Evolutionary conservation across 2,113 vertebrate species (phyloP).

Genomic region (Pseudorasbora parva): DNA sequence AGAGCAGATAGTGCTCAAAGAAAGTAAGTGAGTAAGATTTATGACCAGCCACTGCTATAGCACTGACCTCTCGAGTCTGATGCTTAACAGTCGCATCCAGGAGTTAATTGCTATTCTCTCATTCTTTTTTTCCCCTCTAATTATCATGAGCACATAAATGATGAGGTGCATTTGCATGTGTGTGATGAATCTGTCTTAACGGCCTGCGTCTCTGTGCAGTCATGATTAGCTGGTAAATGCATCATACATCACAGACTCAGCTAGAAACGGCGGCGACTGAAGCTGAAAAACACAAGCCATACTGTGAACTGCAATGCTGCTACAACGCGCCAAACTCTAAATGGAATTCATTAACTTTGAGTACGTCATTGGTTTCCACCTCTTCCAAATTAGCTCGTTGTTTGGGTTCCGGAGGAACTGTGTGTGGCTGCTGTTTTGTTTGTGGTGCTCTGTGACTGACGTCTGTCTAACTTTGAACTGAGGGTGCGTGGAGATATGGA

Average conservation of each 20-base stretch:
- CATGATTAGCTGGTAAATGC: constrained; percentile 33
- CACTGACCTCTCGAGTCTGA: not conserved
- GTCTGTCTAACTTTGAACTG: too few relatives aligned
- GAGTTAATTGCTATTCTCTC: constrained; percentile 22
- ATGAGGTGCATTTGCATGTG: constrained; percentile 24
- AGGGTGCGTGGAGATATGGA: too few relatives aligned
- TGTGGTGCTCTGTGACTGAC: too few relatives aligned
- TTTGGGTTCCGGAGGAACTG: too few relatives aligned
- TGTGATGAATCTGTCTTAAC: constrained; percentile 21
- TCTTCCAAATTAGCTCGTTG: not conserved
- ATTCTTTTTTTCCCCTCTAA: not conserved
- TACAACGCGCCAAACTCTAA: not conserved
- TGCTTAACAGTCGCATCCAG: constrained; percentile 24
- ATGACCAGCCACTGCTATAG: not conserved
- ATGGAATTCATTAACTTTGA: not conserved
- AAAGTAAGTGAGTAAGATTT: constrained; percentile 19
- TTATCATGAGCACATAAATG: constrained; percentile 19
- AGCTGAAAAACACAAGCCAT: constrained; percentile 17
- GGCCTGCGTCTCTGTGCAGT: constrained; percentile 2
- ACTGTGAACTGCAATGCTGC: constrained; percentile 16
- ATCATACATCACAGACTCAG: constrained; percentile 29
- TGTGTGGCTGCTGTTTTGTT: too few relatives aligned
- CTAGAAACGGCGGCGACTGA: not conserved
- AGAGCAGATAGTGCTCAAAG: not conserved
- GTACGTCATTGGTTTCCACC: too few relatives aligned